Evolutionary conservation across 2,797 vertebrate genomes (phyloP).

Genomic region (Acanthornis magna): DNA sequence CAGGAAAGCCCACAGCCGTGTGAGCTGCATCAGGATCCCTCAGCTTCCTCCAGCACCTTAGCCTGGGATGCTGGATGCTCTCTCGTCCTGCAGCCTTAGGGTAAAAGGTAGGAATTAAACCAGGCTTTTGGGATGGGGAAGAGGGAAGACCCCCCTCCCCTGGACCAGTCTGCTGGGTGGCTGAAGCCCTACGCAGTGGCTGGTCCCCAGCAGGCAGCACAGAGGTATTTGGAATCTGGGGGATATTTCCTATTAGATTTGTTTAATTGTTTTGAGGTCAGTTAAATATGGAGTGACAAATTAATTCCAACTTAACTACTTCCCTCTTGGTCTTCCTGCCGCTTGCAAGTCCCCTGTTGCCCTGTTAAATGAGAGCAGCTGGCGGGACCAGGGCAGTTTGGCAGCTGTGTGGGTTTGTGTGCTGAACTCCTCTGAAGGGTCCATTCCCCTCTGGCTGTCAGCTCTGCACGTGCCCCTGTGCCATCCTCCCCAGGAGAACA

Average conservation of each 20-base stretch:
- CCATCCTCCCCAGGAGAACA: background rate
- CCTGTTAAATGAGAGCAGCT: conserved; percentile 24
- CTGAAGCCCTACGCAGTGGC: background rate
- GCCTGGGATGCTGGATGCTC: background rate
- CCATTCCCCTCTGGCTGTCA: accelerated
- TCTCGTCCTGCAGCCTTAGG: background rate
- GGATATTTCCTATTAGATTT: conserved; percentile 54
- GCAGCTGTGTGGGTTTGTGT: background rate
- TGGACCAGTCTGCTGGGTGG: background rate
- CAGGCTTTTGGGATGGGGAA: background rate
- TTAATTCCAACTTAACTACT: conserved; percentile 62
- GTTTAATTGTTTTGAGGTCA: conserved; percentile 46
- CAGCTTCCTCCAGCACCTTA: background rate
- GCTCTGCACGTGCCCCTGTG: background rate
- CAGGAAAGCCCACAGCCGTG: background rate
- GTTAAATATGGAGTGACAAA: conserved; percentile 62
- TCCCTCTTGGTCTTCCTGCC: conserved; percentile 32
- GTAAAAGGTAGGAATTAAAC: background rate
- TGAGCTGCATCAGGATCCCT: background rate
- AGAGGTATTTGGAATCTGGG: background rate
- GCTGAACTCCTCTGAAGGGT: background rate
- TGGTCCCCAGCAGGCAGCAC: background rate
- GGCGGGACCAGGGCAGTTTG: background rate
- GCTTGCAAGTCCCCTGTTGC: conserved; percentile 10
- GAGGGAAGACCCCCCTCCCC: background rate